Percentiles rank a stretch among this genome's conserved stretches.
These are phyloP conservation scores for Callimorpha dominula DNA, from an alignment of 2,888 invertebrate genomes.

Conservation along the genomic window DNA sequence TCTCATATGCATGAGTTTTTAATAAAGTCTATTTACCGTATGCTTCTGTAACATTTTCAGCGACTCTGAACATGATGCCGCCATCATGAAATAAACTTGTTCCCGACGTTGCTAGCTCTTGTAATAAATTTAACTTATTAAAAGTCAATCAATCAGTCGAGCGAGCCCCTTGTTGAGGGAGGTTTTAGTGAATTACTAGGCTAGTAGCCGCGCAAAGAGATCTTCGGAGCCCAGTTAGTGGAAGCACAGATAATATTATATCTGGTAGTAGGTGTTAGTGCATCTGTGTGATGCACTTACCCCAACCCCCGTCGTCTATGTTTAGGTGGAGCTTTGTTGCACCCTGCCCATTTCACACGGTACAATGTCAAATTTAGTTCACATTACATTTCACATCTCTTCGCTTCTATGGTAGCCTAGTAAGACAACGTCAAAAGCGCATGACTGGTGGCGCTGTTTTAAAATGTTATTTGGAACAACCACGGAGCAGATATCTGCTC, in stretches of 20 bases:
- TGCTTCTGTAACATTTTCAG: too few species aligned
- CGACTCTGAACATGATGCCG: too few species aligned
- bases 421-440: background rate
- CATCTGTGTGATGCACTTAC: background rate
- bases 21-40: too few species aligned
- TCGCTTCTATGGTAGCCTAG: background rate
- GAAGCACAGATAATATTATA: background rate
- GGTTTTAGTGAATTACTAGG: background rate
- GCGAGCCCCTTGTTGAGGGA: background rate
- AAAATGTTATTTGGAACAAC: too few species aligned
- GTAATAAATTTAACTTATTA: too few species aligned
- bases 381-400: background rate
- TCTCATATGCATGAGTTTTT: too few species aligned
- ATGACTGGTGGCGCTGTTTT: too few species aligned
- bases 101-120: too few species aligned
- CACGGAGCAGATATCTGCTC: too few species aligned
- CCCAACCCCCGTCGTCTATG: background rate
- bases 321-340: background rate
- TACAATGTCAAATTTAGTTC: too few species aligned
- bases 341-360: background rate
- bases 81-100: too few species aligned
- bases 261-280: background rate
- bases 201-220: background rate
- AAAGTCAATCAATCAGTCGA: background rate
- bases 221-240: background rate